Evolutionary conservation across 2,113 vertebrate species (phyloP).

Genomic region (Pedetes capensis): DNA sequence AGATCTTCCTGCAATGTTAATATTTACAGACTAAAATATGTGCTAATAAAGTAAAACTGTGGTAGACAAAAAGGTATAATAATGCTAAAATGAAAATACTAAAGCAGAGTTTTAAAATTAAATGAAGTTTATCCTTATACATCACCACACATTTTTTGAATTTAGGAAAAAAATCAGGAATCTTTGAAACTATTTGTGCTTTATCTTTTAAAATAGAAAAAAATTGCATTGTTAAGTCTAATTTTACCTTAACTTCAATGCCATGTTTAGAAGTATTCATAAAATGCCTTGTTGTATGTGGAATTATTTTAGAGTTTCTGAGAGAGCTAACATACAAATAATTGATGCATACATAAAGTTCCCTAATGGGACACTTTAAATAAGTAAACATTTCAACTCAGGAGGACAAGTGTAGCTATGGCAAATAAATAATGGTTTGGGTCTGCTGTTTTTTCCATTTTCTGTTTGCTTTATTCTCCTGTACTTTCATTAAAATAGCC

Average conservation of each 20-base stretch:
- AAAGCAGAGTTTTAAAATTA: neutral
- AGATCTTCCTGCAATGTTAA: neutral
- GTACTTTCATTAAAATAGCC: neutral
- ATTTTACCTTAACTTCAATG: neutral
- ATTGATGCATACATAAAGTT: neutral
- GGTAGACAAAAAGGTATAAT: neutral
- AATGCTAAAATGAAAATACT: neutral
- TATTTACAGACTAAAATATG: neutral
- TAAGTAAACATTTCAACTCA: neutral
- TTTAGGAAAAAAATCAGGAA: no score
- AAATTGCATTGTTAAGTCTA: neutral
- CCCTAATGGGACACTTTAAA: no score
- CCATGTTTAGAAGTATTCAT: constrained; percentile 13
- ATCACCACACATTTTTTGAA: neutral
- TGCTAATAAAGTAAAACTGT: neutral
- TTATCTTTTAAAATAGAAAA: constrained; percentile 6
- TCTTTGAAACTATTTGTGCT: neutral
- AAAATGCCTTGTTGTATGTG: constrained; percentile 25
- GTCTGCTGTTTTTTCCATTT: constrained; percentile 16
- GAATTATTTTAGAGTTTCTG: neutral
- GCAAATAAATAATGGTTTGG: neutral
- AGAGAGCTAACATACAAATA: neutral
- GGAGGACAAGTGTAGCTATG: neutral
- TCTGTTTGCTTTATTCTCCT: constrained; percentile 15
- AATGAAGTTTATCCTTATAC: neutral